phyloP scores from a whole-genome alignment of 2,888 invertebrate species.

The Torymus auratus region DNA sequence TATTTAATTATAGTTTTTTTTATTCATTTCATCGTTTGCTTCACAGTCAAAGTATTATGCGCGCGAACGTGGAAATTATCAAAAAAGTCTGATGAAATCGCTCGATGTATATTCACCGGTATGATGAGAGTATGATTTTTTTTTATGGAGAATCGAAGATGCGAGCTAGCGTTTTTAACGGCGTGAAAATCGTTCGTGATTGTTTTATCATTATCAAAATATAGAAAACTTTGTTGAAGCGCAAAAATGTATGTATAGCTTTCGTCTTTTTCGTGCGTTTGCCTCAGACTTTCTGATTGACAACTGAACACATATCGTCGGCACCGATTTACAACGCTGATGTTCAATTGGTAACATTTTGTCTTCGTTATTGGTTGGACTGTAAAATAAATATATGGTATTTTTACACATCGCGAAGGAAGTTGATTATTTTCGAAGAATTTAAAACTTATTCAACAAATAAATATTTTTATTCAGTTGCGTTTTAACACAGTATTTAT shows the following conservation, averaged over 20 bases:
- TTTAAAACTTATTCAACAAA: not conserved
- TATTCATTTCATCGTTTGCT: not conserved
- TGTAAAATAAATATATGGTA: not conserved
- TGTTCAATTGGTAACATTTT: slow-evolving; percentile 15
- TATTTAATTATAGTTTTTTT: slow-evolving; percentile 3
- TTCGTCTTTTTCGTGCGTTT: slow-evolving; percentile 50
- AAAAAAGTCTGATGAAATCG: slow-evolving; percentile 58
- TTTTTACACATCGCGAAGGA: slow-evolving; percentile 1
- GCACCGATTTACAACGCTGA: slow-evolving; percentile 38
- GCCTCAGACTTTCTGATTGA: slow-evolving; percentile 57
- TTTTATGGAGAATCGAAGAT: slow-evolving; percentile 22
- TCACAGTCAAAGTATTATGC: slow-evolving; percentile 45
- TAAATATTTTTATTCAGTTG: slow-evolving; percentile 5
- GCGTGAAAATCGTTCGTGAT: not conserved
- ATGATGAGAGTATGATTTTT: not conserved
- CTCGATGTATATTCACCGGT: slow-evolving; percentile 14
- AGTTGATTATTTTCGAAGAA: slow-evolving; percentile 3
- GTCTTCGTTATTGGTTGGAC: slow-evolving; percentile 1
- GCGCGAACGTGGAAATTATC: slow-evolving; percentile 24
- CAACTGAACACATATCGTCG: slow-evolving; percentile 56
- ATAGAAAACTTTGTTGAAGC: slow-evolving; percentile 49
- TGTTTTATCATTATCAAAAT: slow-evolving; percentile 37
- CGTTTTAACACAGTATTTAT: not conserved
- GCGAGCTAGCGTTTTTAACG: slow-evolving; percentile 21
- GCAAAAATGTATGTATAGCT: slow-evolving; percentile 21